Conservation (phyloP, 1,140 invertebrate species). For the Bombus waltoni region DNA sequence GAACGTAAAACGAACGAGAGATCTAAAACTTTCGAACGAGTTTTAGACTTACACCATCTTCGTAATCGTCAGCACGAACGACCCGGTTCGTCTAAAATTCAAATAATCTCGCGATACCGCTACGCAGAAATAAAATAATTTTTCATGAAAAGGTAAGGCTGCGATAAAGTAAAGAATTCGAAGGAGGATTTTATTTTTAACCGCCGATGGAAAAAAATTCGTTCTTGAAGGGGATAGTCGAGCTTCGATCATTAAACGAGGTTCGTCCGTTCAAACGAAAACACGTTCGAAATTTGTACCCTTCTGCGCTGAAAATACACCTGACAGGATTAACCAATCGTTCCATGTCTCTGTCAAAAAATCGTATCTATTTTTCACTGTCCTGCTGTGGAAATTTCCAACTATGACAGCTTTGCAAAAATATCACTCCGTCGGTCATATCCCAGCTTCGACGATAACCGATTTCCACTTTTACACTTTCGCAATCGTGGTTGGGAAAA, state of each 20-base stretch:
- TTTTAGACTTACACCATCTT: too few relatives aligned
- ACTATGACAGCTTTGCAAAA: not conserved
- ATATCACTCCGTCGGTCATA: not conserved
- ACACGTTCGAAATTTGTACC: not conserved
- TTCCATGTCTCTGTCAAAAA: conserved; percentile 8
- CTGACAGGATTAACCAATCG: conserved; percentile 2
- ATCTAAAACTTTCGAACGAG: too few relatives aligned
- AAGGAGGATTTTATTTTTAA: too few relatives aligned
- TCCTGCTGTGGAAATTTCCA: not conserved
- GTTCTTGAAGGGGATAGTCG: not conserved
- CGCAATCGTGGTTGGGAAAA: not conserved
- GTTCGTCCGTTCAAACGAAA: not conserved
- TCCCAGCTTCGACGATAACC: not conserved
- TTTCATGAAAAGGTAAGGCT: too few relatives aligned
- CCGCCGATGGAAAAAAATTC: not conserved
- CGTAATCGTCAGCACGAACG: too few relatives aligned
- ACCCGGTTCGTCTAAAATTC: too few relatives aligned
- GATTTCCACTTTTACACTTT: not conserved
- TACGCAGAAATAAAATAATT: too few relatives aligned
- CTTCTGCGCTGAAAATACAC: not conserved
- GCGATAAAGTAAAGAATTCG: too few relatives aligned
- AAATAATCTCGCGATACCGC: too few relatives aligned
- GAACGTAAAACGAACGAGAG: too few relatives aligned
- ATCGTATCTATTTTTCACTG: conserved; percentile 3
- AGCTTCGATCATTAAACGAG: not conserved